Evolutionary conservation across 2,888 invertebrate genomes (phyloP), one percentile per base, ranked within the genome.

Genomic region (Clivina fossor): DNA sequence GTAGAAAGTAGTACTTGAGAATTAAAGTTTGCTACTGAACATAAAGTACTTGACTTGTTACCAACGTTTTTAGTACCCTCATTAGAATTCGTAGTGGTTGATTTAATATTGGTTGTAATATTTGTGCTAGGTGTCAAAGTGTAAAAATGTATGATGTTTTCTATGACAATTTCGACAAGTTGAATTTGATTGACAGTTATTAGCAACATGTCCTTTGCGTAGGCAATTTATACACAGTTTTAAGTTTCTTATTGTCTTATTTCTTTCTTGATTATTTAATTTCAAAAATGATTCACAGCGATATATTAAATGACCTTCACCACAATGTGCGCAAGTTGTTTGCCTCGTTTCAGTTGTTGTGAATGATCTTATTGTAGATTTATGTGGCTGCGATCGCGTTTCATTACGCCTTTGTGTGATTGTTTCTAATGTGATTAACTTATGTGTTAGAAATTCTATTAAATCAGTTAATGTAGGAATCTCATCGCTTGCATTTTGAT

Each of bases 241-340:
- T 33, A 33, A 33, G 5, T 8, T 9, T 9, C 22, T 46, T 11
- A 16, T 33, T 16, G 8, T 32, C n/a, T 30, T 46, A 9, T 32
- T 43, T 43, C 53, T 44, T 3, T 28, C n/a, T 9, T 26, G 9
- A 4, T 24, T 9, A 38, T 20, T 32, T n/a, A 44, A n/a, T 46
- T 28, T 16, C 8, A 16, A 2, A 30, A 53, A 44, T 3, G 4
- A 9, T 9, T 33, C 33, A 11, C 33, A 33, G 5, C 11, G n/a
- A 33, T 33, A 33, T 13, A 33, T 8, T n/a, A n/a, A 33, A n/a
- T 33, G 33, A 8, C 11, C 4, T 8, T 33, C 4, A 8, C 8
- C 33, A 11, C 33, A 11, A 11, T 8, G 4, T 33, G 4, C 2
- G 41, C 41, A 46, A n/a, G n/a, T n/a, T n/a, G n/a, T n/a, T n/a